Base-by-base conservation (phyloP, 2,888 invertebrate genomes). In the Drosophila buzzatii region DNA sequence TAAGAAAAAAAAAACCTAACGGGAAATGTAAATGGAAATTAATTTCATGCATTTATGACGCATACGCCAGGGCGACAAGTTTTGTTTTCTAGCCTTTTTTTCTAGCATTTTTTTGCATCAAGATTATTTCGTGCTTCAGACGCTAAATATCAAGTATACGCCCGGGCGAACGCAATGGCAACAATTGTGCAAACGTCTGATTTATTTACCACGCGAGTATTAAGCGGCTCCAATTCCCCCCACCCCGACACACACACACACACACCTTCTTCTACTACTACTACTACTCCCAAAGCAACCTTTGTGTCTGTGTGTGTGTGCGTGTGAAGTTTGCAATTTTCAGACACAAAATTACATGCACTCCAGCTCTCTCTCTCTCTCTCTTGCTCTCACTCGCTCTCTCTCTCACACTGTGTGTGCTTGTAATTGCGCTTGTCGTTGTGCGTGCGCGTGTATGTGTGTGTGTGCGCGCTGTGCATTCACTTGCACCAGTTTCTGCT, bases 341-440 rank as follows among this genome's bases (percentile, higher is more conserved):
- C 78, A 80, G 77, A 76, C 84, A 81, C 85, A 85, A 76, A 87
- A 86, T 85, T 88, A 77, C 81, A 85, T 82, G 83, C 83, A 85
- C 76, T 76, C 81, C 62, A n/a, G n/a, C 39, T 20, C 12, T 5
- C 27, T 6, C 27, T 27, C 0, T 1, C 45, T 41, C 45, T 55
- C 39, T 31, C 42, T 55, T 53, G 0, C 45, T 31, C 45, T 51
- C 41, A 35, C 45, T 47, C 57, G 73, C 42, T 23, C 49, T 51
- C 42, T 31, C 42, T 33, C 35, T 55, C 57, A 73, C 16, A 5
- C 42, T 39, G 52, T 77, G 37, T 52, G 57, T 56, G 64, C 79
- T 73, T 73, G 75, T 84, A 76, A 88, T 88, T 82, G 85, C 79
- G 66, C 80, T 69, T 82, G 82, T 85, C 70, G 70, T 72, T 73